Conservation (phyloP, 2,113 vertebrate species). For the Etheostoma cragini region DNA sequence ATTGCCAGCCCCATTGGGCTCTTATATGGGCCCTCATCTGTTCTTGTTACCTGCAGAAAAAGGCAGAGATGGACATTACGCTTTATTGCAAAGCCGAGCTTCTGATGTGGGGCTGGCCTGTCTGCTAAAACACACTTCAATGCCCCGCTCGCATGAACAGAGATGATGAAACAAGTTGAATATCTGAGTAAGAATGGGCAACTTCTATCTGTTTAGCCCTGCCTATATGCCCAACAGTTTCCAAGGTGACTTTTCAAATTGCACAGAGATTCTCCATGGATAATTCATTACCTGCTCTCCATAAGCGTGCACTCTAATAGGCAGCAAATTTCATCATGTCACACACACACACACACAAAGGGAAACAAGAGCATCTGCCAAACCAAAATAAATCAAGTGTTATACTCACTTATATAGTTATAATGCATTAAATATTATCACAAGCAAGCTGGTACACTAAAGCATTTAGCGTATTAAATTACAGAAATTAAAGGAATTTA, state of each 20-base stretch:
- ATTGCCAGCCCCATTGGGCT: conserved; percentile 57
- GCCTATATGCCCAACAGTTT: conserved; percentile 76
- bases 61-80: conserved; percentile 77
- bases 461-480: conserved; percentile 2
- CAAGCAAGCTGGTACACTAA: neutral
- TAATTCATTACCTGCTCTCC: conserved; percentile 79
- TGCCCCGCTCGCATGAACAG: conserved; percentile 68
- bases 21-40: conserved; percentile 75
- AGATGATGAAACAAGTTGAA: conserved; percentile 83
- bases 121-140: conserved; percentile 78
- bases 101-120: conserved; percentile 75
- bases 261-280: conserved; percentile 75
- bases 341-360: conserved; percentile 54
- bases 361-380: conserved; percentile 70
- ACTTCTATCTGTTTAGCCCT: conserved; percentile 73
- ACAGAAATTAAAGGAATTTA: conserved; percentile 7
- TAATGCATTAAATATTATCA: conserved; percentile 28
- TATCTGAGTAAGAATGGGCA: conserved; percentile 78
- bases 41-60: conserved; percentile 82
- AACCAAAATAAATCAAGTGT: conserved; percentile 41
- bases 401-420: neutral
- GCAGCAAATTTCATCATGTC: conserved; percentile 77
- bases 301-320: conserved; percentile 70
- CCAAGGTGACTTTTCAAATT: conserved; percentile 82
- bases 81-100: conserved; percentile 77